Evolutionary conservation across 2,888 invertebrate species (phyloP), one percentile per base, ranked within the genome.

Genomic region (Drosophila stalkeri): DNA sequence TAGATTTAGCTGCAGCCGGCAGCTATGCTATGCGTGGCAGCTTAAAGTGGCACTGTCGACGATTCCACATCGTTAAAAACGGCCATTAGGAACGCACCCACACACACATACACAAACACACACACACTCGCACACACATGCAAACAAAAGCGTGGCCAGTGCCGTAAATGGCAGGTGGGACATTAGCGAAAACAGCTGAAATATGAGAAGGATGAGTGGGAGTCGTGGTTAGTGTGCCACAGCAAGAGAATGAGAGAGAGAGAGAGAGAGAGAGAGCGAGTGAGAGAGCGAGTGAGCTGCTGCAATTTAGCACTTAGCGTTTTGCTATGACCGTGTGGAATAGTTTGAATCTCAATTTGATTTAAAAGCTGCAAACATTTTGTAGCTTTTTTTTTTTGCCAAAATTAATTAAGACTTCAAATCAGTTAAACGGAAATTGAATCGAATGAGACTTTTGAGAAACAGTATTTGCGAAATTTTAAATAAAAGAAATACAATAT

Each of bases 11-110:
- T 84, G 71, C 63, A 64, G 64, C 55, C 27, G 41, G 54, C 49
- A 35, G 37, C 60, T 47, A 8, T 23, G 37, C 60, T 44, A 8
- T 23, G 59, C 71, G 71, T 71, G 76, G 72, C 76, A 80, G 76
- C 75, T 80, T 80, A 61, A 77, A 83, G 89, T 83, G 86, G 73
- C 72, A 62, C 66, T 64, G 78, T 65, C 64, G 68, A 56, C 75
- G 71, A 75, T 79, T 84, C 71, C 68, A 72, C 89, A 81, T 89
- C 84, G 83, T 89, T 89, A 89, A 86, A 64, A 89, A 75, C 87
- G 73, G 61, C 84, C 89, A 86, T 84, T 84, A 89, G 83, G 60
- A 66, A 54, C 69, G 31, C 64, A 54, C 47, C 66, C 69, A 72
- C 35, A 46, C 64, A 44, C 47, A 49, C 31, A 23, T 33, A 47